Conservation (phyloP, 1,140 invertebrate genomes). For the Diabrotica virgifera region DNA sequence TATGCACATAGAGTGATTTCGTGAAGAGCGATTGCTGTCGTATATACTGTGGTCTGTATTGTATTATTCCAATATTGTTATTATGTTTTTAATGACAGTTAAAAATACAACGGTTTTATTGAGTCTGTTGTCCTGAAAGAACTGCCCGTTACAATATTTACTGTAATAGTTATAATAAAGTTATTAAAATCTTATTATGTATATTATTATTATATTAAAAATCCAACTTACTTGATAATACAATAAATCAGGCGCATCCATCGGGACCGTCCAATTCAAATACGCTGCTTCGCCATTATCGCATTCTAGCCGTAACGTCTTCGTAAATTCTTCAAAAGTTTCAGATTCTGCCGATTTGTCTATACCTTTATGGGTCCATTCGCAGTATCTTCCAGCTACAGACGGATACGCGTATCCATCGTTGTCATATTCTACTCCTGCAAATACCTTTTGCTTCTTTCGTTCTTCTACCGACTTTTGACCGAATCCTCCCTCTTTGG, state of each 20-base stretch:
- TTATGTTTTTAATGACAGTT: no score
- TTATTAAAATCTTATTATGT: no score
- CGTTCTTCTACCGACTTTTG: slow-evolving; percentile 70
- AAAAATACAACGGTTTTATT: no score
- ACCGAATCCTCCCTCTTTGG: slow-evolving; percentile 76
- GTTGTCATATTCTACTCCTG: slow-evolving; percentile 73
- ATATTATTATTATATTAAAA: no score
- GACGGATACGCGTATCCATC: slow-evolving; percentile 76
- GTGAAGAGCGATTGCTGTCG: no score
- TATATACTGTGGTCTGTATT: no score
- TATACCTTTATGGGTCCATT: slow-evolving; percentile 71
- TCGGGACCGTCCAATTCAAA: slow-evolving; percentile 78
- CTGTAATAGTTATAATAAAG: no score
- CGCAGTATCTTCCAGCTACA: slow-evolving; percentile 71
- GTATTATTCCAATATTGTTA: no score
- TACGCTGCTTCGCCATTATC: slow-evolving; percentile 68
- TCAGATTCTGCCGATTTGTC: slow-evolving; percentile 63
- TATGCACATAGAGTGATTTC: no score
- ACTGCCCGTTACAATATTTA: no score
- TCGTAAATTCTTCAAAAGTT: slow-evolving; percentile 73
- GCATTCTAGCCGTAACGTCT: slow-evolving; percentile 73
- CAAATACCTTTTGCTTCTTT: slow-evolving; percentile 62
- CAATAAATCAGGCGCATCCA: slow-evolving; percentile 74
- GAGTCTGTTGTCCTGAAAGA: no score
- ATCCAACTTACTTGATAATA: slow-evolving; percentile 80